Evolutionary conservation across 2,888 invertebrate species (phyloP), one percentile per base, ranked within the genome.

Genomic region (Agriotes lineatus): DNA sequence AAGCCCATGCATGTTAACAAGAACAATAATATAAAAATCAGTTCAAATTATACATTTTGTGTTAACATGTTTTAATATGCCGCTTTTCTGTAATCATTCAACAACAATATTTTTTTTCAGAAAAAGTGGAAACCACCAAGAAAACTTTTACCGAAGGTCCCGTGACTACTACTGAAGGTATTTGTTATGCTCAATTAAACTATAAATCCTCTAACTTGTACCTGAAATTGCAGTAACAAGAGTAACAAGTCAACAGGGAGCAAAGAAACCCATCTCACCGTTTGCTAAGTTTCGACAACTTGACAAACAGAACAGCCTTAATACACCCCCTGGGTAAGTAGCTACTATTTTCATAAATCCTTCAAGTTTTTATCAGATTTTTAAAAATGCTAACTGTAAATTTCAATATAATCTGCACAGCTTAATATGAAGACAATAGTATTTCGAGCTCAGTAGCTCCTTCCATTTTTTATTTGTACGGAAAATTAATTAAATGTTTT

Each of bases 251-350:
- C 79, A 81, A 63, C 79, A 80, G 73, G 69, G 76, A 9, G 59
- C 88, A 86, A 83, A 89, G 83, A 93, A 90, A 84, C 91, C 92
- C 76, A 89, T 92, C 82, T 95, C 95, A 79, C 94, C 96, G 73
- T 95, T 96, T 86, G 92, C 94, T 82, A 96, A 95, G 88, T 96
- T 96, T 88, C 92, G 93, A 84, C 95, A 96, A 87, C 89, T 96
- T 85, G 96, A 96, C 85, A 92, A 92, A 83, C 94, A 95, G 86
- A 93, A 92, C 85, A 93, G 94, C 79, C 72, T 82, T 66, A 88
- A 89, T 81, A 90, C 90, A 78, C 88, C 90, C 80, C 92, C 93
- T 85, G 93, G 93, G 95, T 95, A 88, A 90, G 88, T 84, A 61
- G 10, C 57, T 30, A 42, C 50, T 22, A 9, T 37, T 19, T n/a